phyloP scores from a whole-genome alignment of 2,888 invertebrate genomes.

The Cyclophora albipunctata region DNA sequence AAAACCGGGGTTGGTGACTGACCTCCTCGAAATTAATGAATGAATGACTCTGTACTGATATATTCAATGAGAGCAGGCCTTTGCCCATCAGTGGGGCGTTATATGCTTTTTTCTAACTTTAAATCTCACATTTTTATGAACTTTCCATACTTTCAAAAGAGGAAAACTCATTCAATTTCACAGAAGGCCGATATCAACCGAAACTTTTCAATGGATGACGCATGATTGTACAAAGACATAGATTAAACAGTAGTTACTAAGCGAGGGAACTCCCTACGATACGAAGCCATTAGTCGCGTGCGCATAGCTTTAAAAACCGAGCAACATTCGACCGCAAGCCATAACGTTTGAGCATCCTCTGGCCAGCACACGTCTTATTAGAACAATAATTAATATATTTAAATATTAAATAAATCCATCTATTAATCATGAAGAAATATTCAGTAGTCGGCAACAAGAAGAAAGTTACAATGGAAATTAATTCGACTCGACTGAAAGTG shows the following conservation, averaged over 20 bases:
- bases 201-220: conserved; percentile 32
- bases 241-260: conserved; percentile 13
- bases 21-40: no score
- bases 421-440: conserved; percentile 58
- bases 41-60: no score
- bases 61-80: no score
- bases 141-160: no score
- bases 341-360: no score
- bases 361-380: conserved; percentile 6
- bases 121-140: no score
- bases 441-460: conserved; percentile 67
- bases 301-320: background rate
- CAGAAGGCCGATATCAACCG: no score
- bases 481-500: conserved; percentile 52
- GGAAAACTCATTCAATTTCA: conserved; percentile 2
- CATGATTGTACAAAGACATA: conserved; percentile 7
- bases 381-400: conserved; percentile 6
- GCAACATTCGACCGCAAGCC: no score
- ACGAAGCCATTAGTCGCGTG: conserved; percentile 1
- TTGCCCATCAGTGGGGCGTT: no score
- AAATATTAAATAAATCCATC: conserved; percentile 12
- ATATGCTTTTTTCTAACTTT: no score
- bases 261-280: conserved; percentile 34
- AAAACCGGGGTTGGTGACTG: no score
- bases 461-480: conserved; percentile 66